These are phyloP conservation scores for Cantharis rufa DNA, from an alignment of 2,888 invertebrate genomes.

Conservation along the genomic window DNA sequence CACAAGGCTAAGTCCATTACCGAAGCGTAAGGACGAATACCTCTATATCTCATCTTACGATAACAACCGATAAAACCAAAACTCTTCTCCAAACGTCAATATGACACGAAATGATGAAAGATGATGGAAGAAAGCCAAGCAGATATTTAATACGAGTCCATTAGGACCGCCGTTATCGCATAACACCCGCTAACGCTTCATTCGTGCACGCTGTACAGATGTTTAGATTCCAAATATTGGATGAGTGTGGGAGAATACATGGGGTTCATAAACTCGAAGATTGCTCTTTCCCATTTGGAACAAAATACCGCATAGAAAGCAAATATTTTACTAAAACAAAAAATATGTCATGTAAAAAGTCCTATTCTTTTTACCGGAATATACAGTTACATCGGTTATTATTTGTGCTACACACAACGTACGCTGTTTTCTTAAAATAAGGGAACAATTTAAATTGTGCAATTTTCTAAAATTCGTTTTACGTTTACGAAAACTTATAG, in stretches of 20 bases:
- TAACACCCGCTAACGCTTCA: conserved; percentile 31
- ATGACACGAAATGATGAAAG: conserved; percentile 51
- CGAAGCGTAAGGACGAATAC: conserved; percentile 20
- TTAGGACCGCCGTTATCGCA: conserved; percentile 45
- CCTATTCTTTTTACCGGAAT: conserved; percentile 10
- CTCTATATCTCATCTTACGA: conserved; percentile 30
- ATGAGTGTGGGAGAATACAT: conserved; percentile 24
- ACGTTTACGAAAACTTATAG: too few relatives aligned
- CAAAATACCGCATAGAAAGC: conserved; percentile 20
- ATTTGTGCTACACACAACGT: neutral
- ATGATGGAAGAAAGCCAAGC: conserved; percentile 48
- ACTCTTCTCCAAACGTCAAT: conserved; percentile 39
- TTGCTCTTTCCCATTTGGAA: conserved; percentile 28
- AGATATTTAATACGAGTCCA: conserved; percentile 53
- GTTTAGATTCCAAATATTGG: conserved; percentile 33
- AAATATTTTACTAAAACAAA: conserved; percentile 23
- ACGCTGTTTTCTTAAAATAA: neutral
- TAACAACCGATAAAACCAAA: conserved; percentile 32
- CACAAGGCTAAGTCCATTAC: conserved; percentile 19
- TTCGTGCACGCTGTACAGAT: conserved; percentile 29
- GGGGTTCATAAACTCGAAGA: conserved; percentile 21
- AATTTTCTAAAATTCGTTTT: neutral
- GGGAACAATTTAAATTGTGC: neutral
- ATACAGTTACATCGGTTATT: neutral
- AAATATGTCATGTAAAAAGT: conserved; percentile 10